Conservation (phyloP, 2,797 vertebrate species). For the Triplophysa bombifrons region DNA sequence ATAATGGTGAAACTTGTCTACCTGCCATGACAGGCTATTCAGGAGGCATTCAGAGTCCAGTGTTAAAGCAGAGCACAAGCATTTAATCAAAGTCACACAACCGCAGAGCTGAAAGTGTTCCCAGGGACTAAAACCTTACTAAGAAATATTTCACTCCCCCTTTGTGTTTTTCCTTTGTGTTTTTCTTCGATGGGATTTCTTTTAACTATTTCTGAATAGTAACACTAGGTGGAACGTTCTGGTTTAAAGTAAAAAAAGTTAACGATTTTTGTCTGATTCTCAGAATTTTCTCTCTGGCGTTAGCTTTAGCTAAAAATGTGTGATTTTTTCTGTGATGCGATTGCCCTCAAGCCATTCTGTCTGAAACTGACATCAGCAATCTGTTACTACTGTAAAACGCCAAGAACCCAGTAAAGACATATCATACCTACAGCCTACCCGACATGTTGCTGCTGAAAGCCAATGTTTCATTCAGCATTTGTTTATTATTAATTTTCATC, state of each 20-base stretch:
- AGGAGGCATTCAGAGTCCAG: conserved; percentile 46
- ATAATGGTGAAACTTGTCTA: conserved; percentile 48
- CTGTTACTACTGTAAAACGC: conserved; percentile 62
- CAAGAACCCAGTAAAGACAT: conserved; percentile 71
- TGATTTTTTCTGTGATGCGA: neutral
- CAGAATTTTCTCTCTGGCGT: neutral
- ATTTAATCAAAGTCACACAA: conserved; percentile 52
- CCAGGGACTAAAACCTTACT: conserved; percentile 8
- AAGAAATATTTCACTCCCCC: conserved; percentile 32
- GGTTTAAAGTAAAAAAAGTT: neutral
- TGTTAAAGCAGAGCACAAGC: conserved; percentile 40
- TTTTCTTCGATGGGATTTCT: conserved; percentile 12
- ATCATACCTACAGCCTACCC: conserved; percentile 70
- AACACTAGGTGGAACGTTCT: neutral
- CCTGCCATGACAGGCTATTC: conserved; percentile 47
- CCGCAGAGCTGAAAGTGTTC: conserved; percentile 24
- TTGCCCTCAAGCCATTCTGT: conserved; percentile 14
- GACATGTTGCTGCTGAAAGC: conserved; percentile 72
- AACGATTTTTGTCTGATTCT: conserved; percentile 1
- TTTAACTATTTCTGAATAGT: conserved; percentile 3
- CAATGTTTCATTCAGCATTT: conserved; percentile 75
- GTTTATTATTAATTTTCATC: conserved; percentile 78
- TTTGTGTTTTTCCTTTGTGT: neutral
- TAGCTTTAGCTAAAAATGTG: conserved; percentile 9
- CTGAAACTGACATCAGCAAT: conserved; percentile 68